Base-by-base conservation (phyloP, 2,888 invertebrate genomes). In the Antheraea assamensis region DNA sequence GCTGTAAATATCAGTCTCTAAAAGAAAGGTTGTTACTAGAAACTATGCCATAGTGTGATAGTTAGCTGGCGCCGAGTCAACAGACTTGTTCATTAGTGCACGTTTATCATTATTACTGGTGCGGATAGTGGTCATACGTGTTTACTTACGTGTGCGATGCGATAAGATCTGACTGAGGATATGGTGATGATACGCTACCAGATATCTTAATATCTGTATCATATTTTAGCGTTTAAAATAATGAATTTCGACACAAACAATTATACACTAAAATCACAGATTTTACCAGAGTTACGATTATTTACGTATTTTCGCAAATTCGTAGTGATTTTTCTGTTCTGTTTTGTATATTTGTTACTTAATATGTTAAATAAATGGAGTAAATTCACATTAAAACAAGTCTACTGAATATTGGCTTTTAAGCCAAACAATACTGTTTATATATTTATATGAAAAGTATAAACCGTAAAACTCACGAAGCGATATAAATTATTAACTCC, bases 1-100 rank as follows among this genome's bases (percentile, higher is more conserved):
- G 15, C 27, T 4, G 21, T 68, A 68, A 35, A 35, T 35, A 35
- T 10, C 35, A 35, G 35, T 35, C 35, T n/a, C 21, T 35, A 35
- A 68, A 68, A 68, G 68, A 68, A 68, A 68, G 35, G 68, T 68
- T 35, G 21, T 68, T 68, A n/a, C 68, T 68, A 68, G 35, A 35
- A 68, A 68, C 35, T 68, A 68, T 35, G 35, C 15, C 19, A 35
- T 35, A 35, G 68, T 21, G 68, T 68, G 68, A 19, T 35, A 68
- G 31, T 31, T 68, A 31, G 35, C 24, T 35, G 68, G 72, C 42
- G 72, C 24, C 58, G 70, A 27, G 55, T 70, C 42, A 42, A 42
- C 55, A 70, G 27, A 73, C 73, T 42, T 70, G 73, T 70, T 73
- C 70, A 73, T 73, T 73, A 72, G 49, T 68, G 35, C 21, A 35